Conservation (phyloP, 2,888 invertebrate genomes). For the Aphodius granarius region DNA sequence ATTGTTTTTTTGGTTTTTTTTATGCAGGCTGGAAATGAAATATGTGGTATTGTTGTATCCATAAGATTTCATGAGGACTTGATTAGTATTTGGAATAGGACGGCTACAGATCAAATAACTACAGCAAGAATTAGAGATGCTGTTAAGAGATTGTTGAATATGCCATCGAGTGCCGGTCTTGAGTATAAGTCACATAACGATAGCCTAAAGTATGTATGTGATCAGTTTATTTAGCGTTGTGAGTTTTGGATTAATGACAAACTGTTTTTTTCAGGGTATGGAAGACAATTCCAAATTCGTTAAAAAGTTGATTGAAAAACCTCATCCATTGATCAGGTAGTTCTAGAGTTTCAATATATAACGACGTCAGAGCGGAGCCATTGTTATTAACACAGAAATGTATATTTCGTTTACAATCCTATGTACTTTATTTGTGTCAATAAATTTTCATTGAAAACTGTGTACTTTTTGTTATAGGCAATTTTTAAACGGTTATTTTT, state of each 20-base stretch:
- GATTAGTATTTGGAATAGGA: constrained; percentile 96
- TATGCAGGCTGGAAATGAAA: constrained; percentile 81
- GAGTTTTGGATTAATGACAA: constrained; percentile 1
- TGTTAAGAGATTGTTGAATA: constrained; percentile 89
- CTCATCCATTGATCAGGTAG: constrained; percentile 29
- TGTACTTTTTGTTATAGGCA: neutral
- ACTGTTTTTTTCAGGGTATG: constrained; percentile 44
- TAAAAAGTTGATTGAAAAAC: constrained; percentile 48
- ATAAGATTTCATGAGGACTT: constrained; percentile 95
- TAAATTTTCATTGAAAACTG: constrained; percentile 30
- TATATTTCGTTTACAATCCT: constrained; percentile 34
- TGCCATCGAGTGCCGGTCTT: constrained; percentile 89
- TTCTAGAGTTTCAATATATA: constrained; percentile 28
- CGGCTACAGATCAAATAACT: constrained; percentile 85
- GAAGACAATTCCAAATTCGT: constrained; percentile 46
- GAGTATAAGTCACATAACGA: constrained; percentile 90
- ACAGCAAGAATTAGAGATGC: constrained; percentile 94
- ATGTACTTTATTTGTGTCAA: constrained; percentile 38
- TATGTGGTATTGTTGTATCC: constrained; percentile 96
- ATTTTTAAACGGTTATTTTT: no score
- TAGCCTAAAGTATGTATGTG: constrained; percentile 70
- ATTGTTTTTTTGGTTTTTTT: neutral
- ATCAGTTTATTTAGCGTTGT: neutral
- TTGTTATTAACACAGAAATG: constrained; percentile 30
- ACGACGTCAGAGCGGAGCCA: constrained; percentile 18